These are phyloP conservation scores for Engraulis encrasicolus DNA, from an alignment of 2,113 vertebrate species.

Conservation along the genomic window DNA sequence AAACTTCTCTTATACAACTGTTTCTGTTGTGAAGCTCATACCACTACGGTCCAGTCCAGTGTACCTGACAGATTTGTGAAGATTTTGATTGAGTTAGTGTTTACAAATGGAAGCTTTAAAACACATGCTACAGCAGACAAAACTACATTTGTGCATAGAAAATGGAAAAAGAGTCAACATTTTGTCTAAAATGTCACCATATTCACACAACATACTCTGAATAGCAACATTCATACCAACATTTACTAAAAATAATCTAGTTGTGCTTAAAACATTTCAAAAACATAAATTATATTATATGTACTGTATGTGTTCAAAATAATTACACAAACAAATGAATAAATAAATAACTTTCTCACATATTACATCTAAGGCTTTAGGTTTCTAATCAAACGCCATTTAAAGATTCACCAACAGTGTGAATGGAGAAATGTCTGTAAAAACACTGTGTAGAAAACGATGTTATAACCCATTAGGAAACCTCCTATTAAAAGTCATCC, in stretches of 20 bases:
- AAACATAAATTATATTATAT: no score
- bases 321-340: not conserved
- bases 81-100: not conserved
- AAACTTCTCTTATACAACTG: not conserved
- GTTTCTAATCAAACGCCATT: conserved; percentile 54
- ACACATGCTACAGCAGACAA: not conserved
- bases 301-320: not conserved
- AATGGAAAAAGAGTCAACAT: not conserved
- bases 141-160: not conserved
- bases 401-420: no score
- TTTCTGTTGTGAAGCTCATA: not conserved
- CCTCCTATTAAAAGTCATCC: conserved; percentile 72
- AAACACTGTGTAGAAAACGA: conserved; percentile 66
- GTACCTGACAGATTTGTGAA: not conserved
- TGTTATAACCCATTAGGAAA: conserved; percentile 71
- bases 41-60: not conserved
- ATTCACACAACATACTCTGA: not conserved
- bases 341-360: conserved; percentile 36
- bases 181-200: no score
- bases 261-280: not conserved
- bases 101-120: not conserved
- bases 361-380: conserved; percentile 71
- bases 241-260: not conserved
- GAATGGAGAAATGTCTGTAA: conserved; percentile 46
- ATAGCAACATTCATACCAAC: not conserved